A percentile compares a stretch with the other conserved stretches of the same genome.
Evolutionary conservation across 2,113 vertebrate species (phyloP).

Genomic region (Corythornis madagascariensis): DNA sequence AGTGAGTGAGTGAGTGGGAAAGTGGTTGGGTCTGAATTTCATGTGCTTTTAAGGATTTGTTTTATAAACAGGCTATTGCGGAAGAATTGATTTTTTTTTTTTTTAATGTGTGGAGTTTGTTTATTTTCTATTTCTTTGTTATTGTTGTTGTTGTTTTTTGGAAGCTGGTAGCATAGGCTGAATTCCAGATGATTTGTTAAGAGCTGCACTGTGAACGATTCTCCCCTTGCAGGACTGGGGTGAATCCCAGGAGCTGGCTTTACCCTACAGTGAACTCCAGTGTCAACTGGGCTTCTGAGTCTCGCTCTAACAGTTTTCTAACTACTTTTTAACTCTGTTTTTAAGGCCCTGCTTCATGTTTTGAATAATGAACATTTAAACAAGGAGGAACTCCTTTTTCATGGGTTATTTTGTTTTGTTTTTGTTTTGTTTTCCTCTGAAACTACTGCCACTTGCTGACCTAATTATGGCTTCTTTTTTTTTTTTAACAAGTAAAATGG

Average conservation of each 20-base stretch:
- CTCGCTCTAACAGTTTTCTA: neutral
- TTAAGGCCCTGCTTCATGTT: conserved; percentile 19
- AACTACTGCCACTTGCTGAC: conserved; percentile 43
- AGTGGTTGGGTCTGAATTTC: neutral
- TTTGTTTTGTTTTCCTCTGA: neutral
- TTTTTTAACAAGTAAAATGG: neutral
- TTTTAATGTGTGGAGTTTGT: no score
- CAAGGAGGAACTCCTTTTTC: conserved; percentile 41
- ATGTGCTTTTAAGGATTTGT: conserved; percentile 34
- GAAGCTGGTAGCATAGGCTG: neutral
- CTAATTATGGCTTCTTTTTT: conserved; percentile 27
- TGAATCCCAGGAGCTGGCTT: neutral
- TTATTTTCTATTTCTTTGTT: neutral
- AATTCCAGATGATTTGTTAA: neutral
- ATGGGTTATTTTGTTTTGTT: neutral
- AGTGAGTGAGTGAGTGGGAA: neutral
- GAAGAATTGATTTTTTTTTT: neutral
- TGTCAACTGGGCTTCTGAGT: neutral
- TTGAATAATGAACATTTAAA: conserved; percentile 62
- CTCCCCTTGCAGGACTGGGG: neutral
- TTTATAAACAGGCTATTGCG: neutral
- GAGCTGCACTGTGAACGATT: neutral
- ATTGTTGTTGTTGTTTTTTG: neutral
- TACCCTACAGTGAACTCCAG: neutral
- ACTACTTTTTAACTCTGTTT: conserved; percentile 45